Base-by-base conservation (phyloP, 92 coral and sea anemone species). In the Metridium senile region DNA sequence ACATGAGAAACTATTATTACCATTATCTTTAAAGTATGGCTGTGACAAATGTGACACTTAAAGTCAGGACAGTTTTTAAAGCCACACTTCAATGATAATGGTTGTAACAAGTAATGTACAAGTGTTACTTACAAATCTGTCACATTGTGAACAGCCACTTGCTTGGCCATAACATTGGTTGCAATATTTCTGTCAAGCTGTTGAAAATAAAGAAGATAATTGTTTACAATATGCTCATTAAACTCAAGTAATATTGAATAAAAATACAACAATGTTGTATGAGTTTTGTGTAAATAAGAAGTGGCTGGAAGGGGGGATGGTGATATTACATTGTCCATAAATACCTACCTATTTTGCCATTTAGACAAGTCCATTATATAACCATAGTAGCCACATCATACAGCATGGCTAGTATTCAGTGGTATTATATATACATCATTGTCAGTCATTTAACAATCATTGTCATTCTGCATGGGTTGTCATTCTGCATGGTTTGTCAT, bases 41-140 rank as follows among this genome's bases (percentile, higher is more conserved):
- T 45, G 59, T 54, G 59, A 54, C 4, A 13, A 13, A 2, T 3
- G 25, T 54, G 59, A 54, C 25, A 13, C 17, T 13, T 54, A n/a
- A n/a, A n/a, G 59, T 21, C 17, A 19, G 8, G 13, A 39, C 49
- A 54, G 59, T 54, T 54, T 54, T 54, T 54, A 13, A 39, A 39
- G 49, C 13, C 49, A 6, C 49, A 39, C 49, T 39, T 39, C 49
- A 39, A 39, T 39, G 49, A 6, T 39, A 39, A 7, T 16, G 16
- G 16, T 45, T 7, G 16, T n/a, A 16, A n/a, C n/a, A n/a, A n/a
- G n/a, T n/a, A n/a, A n/a, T n/a, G n/a, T n/a, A n/a, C n/a, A n/a
- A n/a, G n/a, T n/a, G n/a, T 2, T 16, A 63, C 69, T 63, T 63
- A 63, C 69, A 63, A 10, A 20, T 63, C 69, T 63, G 69, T 31